Conservation (phyloP, 2,113 vertebrate species). For the Cariama cristata region DNA sequence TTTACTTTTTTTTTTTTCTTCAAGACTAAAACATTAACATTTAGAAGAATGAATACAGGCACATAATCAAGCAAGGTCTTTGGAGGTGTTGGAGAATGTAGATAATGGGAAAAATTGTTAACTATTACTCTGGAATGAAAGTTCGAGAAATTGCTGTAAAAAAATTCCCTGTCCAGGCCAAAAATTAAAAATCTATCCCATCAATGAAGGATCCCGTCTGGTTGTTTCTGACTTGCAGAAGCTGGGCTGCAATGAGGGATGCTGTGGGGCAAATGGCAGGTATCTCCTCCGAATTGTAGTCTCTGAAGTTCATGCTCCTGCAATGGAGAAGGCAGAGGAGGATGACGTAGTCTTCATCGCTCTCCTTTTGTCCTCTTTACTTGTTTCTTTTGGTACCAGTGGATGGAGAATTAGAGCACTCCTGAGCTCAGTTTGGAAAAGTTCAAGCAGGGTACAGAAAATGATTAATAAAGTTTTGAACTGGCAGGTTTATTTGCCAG, state of each 20-base stretch:
- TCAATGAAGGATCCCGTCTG: not conserved
- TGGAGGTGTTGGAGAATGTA: not conserved
- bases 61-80: not conserved
- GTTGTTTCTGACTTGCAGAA: not conserved
- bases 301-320: not conserved
- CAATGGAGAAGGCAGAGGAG: not conserved
- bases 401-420: not conserved
- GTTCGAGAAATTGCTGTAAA: not conserved
- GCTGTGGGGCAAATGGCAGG: not conserved
- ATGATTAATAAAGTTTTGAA: conserved; percentile 52
- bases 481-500: conserved; percentile 68
- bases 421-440: conserved; percentile 3
- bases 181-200: not conserved
- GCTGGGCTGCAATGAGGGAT: not conserved
- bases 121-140: not conserved
- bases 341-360: not conserved
- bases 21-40: not conserved
- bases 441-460: conserved; percentile 54
- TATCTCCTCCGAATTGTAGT: accelerated
- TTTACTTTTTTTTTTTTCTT: not conserved
- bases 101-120: not conserved
- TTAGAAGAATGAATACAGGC: not conserved
- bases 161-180: not conserved
- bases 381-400: conserved; percentile 10
- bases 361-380: not conserved